Evolutionary conservation across 2,888 invertebrate genomes (phyloP), one percentile per base, ranked within the genome.

Genomic region (Yponomeuta evonymella): DNA sequence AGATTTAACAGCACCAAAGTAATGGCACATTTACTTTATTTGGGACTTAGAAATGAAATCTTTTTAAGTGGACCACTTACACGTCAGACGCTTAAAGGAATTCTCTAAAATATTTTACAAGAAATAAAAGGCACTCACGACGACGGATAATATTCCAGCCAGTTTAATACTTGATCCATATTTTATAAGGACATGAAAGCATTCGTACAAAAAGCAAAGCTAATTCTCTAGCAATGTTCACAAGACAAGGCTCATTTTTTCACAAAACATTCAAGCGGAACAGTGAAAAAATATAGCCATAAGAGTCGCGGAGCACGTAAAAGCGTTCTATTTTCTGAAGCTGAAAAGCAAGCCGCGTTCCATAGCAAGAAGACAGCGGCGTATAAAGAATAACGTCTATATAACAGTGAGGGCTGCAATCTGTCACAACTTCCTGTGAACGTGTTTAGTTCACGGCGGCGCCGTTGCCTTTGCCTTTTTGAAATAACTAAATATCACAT

Each of bases 371-470:
- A 66, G 30, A 8, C 66, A 66, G 36, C 12, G 23, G 68, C 30
- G 23, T 68, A 51, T 29, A 68, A 23, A 64, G 64, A 70, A 70
- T 48, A 29, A 29, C 71, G 12, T 48, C 63, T 69, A 67, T 36
- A 67, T 58, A 69, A 29, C 71, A 74, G 77, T 77, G 79, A 79
- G 79, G 79, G 78, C 77, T 79, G 81, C 84, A 84, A 87, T 87
- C 81, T 85, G 86, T 86, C 87, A 84, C 75, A 77, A 75, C 75
- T 82, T 83, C 82, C 83, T 81, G 76, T 36, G 71, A 75, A 76
- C 77, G 75, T 74, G 75, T 75, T 75, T 75, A 70, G 72, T 70
- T 70, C 76, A 74, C 74, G 75, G 75, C 73, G 74, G 75, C 75
- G 75, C 74, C 76, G 75, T 75, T 65, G 15, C 2, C 51, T 58